Evolutionary conservation across 64 coral and sea anemone species (phyloP).

Genomic region (Pocillopora damicornis): DNA sequence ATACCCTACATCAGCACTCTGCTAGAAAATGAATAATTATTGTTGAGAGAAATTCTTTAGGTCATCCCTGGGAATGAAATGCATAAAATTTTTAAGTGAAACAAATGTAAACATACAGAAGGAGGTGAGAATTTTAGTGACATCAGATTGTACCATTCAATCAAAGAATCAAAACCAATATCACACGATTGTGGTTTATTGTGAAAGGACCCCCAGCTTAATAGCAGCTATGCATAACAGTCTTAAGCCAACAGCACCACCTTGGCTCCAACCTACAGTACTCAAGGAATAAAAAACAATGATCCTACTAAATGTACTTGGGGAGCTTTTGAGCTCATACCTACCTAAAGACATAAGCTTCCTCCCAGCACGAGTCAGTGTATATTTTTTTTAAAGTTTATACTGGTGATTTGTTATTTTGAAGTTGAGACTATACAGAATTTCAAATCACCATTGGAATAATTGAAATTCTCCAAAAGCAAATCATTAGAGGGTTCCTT

Average conservation of each 20-base stretch:
- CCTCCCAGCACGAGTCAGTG: not conserved
- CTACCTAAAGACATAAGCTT: not conserved
- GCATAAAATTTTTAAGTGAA: too few relatives aligned
- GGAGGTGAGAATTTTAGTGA: not conserved
- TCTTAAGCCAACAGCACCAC: not conserved
- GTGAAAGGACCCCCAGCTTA: conserved; percentile 17
- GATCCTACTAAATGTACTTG: not conserved
- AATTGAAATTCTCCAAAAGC: not conserved
- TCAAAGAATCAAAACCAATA: not conserved
- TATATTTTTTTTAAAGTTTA: not conserved
- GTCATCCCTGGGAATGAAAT: too few relatives aligned
- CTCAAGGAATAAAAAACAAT: not conserved
- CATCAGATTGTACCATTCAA: not conserved
- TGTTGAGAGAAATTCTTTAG: too few relatives aligned
- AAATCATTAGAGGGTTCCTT: conserved; percentile 9
- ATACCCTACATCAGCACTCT: too few relatives aligned
- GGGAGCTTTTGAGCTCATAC: not conserved
- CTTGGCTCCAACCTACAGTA: not conserved
- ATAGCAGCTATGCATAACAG: not conserved
- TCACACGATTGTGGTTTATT: conserved; percentile 24
- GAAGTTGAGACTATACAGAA: conserved; percentile 19
- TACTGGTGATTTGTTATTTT: not conserved
- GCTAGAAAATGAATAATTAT: too few relatives aligned
- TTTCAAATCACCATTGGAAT: not conserved
- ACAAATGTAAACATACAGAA: too few relatives aligned